Evolutionary conservation across 2,797 vertebrate species (phyloP), one percentile per base, ranked within the genome.

Genomic region (Taeniopygia guttata): DNA sequence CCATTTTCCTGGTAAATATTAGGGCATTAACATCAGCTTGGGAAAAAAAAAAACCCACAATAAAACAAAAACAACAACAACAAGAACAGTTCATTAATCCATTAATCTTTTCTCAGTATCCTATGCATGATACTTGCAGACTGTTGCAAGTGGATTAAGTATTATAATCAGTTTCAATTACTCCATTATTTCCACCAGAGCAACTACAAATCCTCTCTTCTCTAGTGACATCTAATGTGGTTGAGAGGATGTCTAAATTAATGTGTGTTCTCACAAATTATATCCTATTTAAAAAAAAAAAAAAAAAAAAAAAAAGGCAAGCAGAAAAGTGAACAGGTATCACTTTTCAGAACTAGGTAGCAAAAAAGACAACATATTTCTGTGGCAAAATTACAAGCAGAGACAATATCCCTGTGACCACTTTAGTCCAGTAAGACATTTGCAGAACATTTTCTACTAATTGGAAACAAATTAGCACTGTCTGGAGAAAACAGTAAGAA

Each of bases 401-500:
- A 77, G 81, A 56, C 87, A 95, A 86, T 93, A 93, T 93, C 94
- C 67, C 73, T 95, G 76, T 94, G 90, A 94, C 90, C 72, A 89
- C 64, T 82, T 82, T 58, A 93, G 48, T 77, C 85, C 91, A 74
- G 87, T 96, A 96, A 97, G 36, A 93, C 89, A 95, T 93, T 97
- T 88, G 70, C 84, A 95, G 87, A 90, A 94, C 56, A 89, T 96
- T 97, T 96, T 96, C 92, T 96, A 89, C 96, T 98, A 97, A 97
- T 95, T 97, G 92, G 93, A 97, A 98, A 97, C 94, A 97, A 98
- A 98, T 98, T 97, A 97, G 34, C 74, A 75, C 87, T 96, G 93
- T 97, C 97, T 97, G 88, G 87, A 97, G 92, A 96, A 95, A 98
- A 97, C 94, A 97, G 90, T 84, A 76, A 52, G 62, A 93, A 93